Evolutionary conservation across 2,888 invertebrate genomes (phyloP).

Genomic region (Entomobrya multifasciata): DNA sequence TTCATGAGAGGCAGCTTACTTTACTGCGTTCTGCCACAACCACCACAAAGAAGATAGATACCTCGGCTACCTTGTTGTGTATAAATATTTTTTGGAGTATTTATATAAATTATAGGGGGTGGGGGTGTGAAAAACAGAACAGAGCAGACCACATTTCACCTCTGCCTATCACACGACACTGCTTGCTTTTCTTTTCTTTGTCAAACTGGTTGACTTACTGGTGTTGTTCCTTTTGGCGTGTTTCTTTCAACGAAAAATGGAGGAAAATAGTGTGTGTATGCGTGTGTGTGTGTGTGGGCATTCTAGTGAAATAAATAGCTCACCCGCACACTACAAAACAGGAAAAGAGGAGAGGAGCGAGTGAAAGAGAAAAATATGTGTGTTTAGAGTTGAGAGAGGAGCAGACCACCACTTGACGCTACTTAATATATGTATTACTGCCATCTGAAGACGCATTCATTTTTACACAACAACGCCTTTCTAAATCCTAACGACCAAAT

Average conservation of each 20-base stretch:
- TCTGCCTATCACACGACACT: slow-evolving; percentile 36
- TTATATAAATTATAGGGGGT: slow-evolving; percentile 2
- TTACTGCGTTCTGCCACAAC: not conserved
- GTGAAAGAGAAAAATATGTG: slow-evolving; percentile 44
- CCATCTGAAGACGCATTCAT: slow-evolving; percentile 77
- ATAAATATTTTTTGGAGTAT: not conserved
- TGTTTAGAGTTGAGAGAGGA: too few species aligned
- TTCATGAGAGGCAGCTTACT: slow-evolving; percentile 62
- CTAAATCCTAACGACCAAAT: slow-evolving; percentile 80
- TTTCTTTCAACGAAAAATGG: too few species aligned
- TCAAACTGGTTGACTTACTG: too few species aligned
- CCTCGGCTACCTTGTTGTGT: not conserved
- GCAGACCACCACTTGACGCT: slow-evolving; percentile 25
- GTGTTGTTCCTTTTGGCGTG: too few species aligned
- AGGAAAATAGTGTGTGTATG: not conserved
- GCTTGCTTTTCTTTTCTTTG: too few species aligned
- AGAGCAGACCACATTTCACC: slow-evolving; percentile 66
- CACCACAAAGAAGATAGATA: not conserved
- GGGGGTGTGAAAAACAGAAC: slow-evolving; percentile 24
- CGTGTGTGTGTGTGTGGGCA: not conserved
- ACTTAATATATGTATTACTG: slow-evolving; percentile 68
- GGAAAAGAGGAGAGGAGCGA: slow-evolving; percentile 23
- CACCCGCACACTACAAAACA: slow-evolving; percentile 30
- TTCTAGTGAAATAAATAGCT: slow-evolving; percentile 37
- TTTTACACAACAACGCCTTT: slow-evolving; percentile 80